Conservation (phyloP, 1,140 invertebrate species). For the Eciton burchellii region DNA sequence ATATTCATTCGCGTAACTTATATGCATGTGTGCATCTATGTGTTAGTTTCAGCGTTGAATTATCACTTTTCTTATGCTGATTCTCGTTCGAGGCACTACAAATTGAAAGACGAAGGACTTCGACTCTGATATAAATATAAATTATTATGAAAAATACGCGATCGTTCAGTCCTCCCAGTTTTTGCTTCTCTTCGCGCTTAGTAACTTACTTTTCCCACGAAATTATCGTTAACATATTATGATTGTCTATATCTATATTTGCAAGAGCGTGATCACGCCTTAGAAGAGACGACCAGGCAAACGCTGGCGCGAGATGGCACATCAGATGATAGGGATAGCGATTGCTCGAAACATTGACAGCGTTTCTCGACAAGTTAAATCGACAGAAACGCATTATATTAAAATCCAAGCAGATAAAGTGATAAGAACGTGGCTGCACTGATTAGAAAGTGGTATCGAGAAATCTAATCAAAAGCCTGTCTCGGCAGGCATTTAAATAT, state of each 20-base stretch:
- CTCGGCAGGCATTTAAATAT: background rate
- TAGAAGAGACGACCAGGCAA: constrained; percentile 6
- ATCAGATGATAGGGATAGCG: background rate
- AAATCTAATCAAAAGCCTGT: too few relatives aligned
- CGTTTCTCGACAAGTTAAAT: background rate
- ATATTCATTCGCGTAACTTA: too few relatives aligned
- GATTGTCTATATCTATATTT: constrained; percentile 23
- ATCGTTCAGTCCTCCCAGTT: too few relatives aligned
- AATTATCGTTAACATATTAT: background rate
- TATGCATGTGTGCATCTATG: too few relatives aligned
- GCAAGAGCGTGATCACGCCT: constrained; percentile 40
- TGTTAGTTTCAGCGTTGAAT: too few relatives aligned
- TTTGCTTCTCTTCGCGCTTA: background rate
- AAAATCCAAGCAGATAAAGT: background rate
- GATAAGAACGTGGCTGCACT: too few relatives aligned
- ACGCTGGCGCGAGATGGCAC: background rate
- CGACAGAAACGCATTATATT: background rate
- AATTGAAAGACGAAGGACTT: too few relatives aligned
- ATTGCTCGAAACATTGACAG: background rate
- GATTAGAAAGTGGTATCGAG: background rate
- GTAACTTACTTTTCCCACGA: too few relatives aligned
- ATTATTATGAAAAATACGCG: too few relatives aligned
- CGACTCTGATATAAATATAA: too few relatives aligned
- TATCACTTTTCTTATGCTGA: too few relatives aligned
- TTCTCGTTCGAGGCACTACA: too few relatives aligned